phyloP scores from a whole-genome alignment of 2,797 vertebrate genomes.

The Carapus acus region DNA sequence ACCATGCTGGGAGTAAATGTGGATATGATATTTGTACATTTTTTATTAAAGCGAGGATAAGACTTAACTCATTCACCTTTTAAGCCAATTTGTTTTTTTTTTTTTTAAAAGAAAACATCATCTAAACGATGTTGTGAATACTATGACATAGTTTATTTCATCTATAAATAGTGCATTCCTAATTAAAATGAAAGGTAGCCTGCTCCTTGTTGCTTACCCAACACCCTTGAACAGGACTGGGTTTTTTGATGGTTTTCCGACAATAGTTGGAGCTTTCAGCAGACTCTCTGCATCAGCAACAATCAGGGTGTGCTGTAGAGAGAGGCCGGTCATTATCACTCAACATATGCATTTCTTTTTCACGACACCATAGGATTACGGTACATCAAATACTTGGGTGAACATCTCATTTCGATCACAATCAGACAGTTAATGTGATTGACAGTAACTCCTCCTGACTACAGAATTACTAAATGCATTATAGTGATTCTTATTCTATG shows the following conservation, averaged over 20 bases:
- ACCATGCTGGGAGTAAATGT: conserved; percentile 78
- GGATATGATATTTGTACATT: not conserved
- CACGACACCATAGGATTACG: too few relatives aligned
- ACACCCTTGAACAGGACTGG: conserved; percentile 94
- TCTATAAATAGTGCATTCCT: not conserved
- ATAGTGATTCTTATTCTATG: too few relatives aligned
- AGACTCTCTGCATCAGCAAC: conserved; percentile 89
- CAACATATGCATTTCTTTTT: not conserved
- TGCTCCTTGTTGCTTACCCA: conserved; percentile 85
- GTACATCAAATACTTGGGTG: too few relatives aligned
- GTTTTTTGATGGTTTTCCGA: conserved; percentile 82
- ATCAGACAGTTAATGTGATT: too few relatives aligned
- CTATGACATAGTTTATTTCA: too few relatives aligned
- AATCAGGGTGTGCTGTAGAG: conserved; percentile 84
- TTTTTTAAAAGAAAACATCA: too few relatives aligned
- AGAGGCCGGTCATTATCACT: not conserved
- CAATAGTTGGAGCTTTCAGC: conserved; percentile 93
- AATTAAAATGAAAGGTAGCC: not conserved
- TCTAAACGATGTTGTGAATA: too few relatives aligned
- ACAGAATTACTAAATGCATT: too few relatives aligned
- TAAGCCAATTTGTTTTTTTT: too few relatives aligned
- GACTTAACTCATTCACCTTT: too few relatives aligned
- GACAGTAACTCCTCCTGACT: too few relatives aligned
- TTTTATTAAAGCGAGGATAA: not conserved
- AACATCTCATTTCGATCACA: too few relatives aligned